These are phyloP conservation scores for Cerceris ruficornis DNA, from an alignment of 2,888 invertebrate genomes.

Conservation along the genomic window DNA sequence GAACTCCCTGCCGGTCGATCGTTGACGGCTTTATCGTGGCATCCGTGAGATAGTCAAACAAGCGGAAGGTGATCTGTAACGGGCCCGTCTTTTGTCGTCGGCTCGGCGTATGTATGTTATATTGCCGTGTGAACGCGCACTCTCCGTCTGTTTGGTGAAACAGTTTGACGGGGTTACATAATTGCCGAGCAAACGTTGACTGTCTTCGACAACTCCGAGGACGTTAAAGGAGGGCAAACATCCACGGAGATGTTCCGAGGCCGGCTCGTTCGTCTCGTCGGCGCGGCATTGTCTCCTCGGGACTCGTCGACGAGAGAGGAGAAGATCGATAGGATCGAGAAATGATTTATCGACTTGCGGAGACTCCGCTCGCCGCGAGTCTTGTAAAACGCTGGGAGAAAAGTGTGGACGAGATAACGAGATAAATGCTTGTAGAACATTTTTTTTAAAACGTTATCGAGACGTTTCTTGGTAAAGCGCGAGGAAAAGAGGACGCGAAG, in stretches of 20 bases:
- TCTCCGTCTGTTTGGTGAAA: slow-evolving; percentile 78
- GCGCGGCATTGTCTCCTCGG: slow-evolving; percentile 32
- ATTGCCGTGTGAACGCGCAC: slow-evolving; percentile 75
- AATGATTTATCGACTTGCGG: slow-evolving; percentile 42
- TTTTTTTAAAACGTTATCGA: slow-evolving; percentile 22
- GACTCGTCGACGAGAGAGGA: slow-evolving; percentile 25
- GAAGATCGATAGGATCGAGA: slow-evolving; percentile 37
- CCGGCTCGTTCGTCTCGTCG: slow-evolving; percentile 11
- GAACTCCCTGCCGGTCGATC: slow-evolving; percentile 24
- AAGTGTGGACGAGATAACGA: slow-evolving; percentile 33
- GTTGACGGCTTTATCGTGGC: slow-evolving; percentile 61
- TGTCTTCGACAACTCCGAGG: slow-evolving; percentile 70
- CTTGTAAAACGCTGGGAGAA: not conserved
- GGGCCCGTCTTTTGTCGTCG: slow-evolving; percentile 68
- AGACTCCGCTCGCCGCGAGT: not conserved
- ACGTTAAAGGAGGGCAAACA: slow-evolving; percentile 72
- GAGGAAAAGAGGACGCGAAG: not conserved
- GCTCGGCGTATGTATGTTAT: slow-evolving; percentile 29
- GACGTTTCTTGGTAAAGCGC: not conserved
- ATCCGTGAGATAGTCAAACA: slow-evolving; percentile 81
- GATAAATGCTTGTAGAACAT: slow-evolving; percentile 29
- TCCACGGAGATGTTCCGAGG: slow-evolving; percentile 33
- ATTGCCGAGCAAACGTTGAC: slow-evolving; percentile 80
- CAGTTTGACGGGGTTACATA: slow-evolving; percentile 80
- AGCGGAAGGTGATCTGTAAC: slow-evolving; percentile 77